phyloP scores from a whole-genome alignment of 2,113 vertebrate genomes.

The Sapayoa aenigma region DNA sequence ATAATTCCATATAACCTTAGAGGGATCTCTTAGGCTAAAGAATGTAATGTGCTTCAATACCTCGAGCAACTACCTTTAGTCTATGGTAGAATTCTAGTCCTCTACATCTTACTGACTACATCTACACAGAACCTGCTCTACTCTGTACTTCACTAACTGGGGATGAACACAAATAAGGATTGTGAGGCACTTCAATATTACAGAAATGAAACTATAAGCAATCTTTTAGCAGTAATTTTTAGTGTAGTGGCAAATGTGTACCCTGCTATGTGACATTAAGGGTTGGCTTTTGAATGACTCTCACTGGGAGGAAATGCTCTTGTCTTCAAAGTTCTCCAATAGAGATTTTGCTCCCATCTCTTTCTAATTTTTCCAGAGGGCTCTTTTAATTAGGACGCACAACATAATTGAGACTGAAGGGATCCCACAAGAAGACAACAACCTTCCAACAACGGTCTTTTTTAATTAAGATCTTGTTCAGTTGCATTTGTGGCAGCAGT shows the following conservation, averaged over 20 bases:
- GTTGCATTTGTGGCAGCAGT: background rate
- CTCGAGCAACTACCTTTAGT: background rate
- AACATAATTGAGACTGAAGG: background rate
- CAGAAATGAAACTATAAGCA: background rate
- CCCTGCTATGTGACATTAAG: background rate
- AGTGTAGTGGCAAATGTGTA: background rate
- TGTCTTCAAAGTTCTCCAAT: background rate
- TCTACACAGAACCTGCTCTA: background rate
- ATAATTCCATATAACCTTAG: background rate
- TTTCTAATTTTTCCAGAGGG: background rate
- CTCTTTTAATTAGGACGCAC: background rate
- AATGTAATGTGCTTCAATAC: background rate
- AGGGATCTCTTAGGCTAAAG: background rate
- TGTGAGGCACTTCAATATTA: background rate
- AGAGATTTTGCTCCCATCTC: background rate
- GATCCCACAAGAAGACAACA: background rate
- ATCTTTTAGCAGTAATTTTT: background rate
- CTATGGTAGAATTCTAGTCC: background rate
- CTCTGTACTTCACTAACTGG: background rate
- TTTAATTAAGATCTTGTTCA: background rate
- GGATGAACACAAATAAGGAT: background rate
- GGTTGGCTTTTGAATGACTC: background rate
- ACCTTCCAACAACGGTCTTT: background rate
- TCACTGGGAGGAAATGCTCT: background rate
- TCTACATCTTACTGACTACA: accelerated